Conservation (phyloP, 2,888 invertebrate species). For the Lasioglossum villosulum region DNA sequence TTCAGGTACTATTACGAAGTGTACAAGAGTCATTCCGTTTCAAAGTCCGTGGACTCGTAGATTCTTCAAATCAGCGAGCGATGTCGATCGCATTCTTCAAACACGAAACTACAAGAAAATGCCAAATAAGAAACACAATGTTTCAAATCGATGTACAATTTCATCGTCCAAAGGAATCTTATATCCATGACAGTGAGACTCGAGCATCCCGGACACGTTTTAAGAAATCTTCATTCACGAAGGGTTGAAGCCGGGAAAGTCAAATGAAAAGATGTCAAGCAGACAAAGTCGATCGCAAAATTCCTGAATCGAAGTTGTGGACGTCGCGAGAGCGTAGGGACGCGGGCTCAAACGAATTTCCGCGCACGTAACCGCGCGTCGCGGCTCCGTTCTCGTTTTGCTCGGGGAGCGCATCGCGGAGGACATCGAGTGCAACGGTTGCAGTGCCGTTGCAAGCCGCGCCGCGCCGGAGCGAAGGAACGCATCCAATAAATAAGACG, state of each 20-base stretch:
- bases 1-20: conserved; percentile 1
- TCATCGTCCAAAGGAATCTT: background rate
- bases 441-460: conserved; percentile 56
- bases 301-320: background rate
- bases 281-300: background rate
- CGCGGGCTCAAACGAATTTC: conserved; percentile 44
- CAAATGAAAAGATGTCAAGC: background rate
- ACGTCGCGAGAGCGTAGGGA: background rate
- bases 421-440: conserved; percentile 46
- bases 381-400: background rate
- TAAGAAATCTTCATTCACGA: too few species aligned
- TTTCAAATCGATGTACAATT: background rate
- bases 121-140: background rate
- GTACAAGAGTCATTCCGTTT: background rate
- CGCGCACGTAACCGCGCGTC: conserved; percentile 44
- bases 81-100: background rate
- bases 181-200: too few species aligned
- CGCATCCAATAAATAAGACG: conserved; percentile 76
- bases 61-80: background rate
- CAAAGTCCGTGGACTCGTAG: background rate
- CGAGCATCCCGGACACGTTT: too few species aligned
- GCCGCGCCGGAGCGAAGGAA: conserved; percentile 69
- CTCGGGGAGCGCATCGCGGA: background rate
- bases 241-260: too few species aligned
- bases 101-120: background rate